A percentile compares a stretch with the other conserved stretches of the same genome.
phyloP scores from a whole-genome alignment of 1,140 invertebrate genomes.

The Arctopsyche grandis region DNA sequence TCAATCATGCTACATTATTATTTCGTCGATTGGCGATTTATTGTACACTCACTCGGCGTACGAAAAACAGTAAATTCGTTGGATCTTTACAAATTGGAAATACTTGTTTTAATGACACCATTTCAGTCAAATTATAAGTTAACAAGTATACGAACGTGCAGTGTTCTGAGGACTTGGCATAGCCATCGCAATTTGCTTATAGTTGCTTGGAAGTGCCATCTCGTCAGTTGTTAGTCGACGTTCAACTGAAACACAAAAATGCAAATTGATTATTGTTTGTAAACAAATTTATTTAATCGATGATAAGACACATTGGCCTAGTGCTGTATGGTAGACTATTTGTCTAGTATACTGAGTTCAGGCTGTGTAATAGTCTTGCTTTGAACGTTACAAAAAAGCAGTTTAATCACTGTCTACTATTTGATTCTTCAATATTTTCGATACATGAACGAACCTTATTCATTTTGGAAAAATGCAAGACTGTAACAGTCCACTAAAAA shows the following conservation, averaged over 20 bases:
- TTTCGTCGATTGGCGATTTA: background rate
- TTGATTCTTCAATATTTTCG: too few relatives aligned
- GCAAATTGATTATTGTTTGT: background rate
- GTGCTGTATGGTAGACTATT: too few relatives aligned
- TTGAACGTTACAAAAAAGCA: too few relatives aligned
- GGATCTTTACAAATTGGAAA: background rate
- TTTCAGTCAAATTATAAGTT: background rate
- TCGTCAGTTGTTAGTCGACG: background rate
- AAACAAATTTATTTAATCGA: too few relatives aligned
- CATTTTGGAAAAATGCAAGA: too few relatives aligned
- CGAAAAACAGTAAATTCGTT: background rate
- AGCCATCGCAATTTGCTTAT: constrained; percentile 77
- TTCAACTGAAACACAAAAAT: constrained; percentile 23
- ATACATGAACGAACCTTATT: too few relatives aligned
- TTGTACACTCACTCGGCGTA: background rate
- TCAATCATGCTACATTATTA: constrained; percentile 4
- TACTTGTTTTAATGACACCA: background rate
- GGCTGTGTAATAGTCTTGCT: too few relatives aligned
- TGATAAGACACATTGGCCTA: too few relatives aligned
- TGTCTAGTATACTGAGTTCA: too few relatives aligned
- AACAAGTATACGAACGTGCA: constrained; percentile 64
- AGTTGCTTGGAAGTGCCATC: constrained; percentile 79
- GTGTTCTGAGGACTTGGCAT: constrained; percentile 69
- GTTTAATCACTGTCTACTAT: too few relatives aligned
- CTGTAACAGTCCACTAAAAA: too few relatives aligned